phyloP scores from a whole-genome alignment of 2,113 vertebrate species.

The Trichomycterus rosablanca region DNA sequence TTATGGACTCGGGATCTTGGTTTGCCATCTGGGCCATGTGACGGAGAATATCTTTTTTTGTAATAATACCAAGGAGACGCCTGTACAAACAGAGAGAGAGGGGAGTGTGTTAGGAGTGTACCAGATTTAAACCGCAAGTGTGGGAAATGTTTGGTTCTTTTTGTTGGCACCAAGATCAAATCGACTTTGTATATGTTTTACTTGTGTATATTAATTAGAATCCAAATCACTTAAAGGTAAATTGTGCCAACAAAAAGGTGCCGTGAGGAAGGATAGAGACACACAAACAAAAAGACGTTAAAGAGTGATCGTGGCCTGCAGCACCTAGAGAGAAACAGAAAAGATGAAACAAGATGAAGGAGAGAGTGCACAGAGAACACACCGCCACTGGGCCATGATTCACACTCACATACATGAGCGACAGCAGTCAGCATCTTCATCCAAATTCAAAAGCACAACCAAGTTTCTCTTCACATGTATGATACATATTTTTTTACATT shows the following conservation, averaged over 20 bases:
- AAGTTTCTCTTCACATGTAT: too few species aligned
- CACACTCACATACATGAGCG: background rate
- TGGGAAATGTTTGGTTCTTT: constrained; percentile 39
- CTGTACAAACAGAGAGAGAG: constrained; percentile 63
- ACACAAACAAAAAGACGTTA: background rate
- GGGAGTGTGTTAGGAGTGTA: background rate
- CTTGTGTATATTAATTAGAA: too few species aligned
- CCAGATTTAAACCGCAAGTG: background rate
- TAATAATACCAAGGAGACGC: constrained; percentile 98
- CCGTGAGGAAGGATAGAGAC: background rate
- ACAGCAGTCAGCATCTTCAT: constrained; percentile 4
- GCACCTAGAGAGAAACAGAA: constrained; percentile 25
- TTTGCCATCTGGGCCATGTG: constrained; percentile 99
- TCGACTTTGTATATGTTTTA: too few species aligned
- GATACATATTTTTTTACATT: too few species aligned
- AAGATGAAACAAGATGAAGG: constrained; percentile 7
- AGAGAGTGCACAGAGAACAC: constrained; percentile 19
- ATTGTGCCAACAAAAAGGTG: constrained; percentile 34
- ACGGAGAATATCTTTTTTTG: constrained; percentile 99
- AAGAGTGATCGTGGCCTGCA: constrained; percentile 20
- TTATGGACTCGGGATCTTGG: constrained; percentile 96
- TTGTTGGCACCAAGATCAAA: constrained; percentile 47
- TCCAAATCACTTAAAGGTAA: too few species aligned
- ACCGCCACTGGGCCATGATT: background rate
- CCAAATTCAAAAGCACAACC: constrained; percentile 40